Evolutionary conservation across 2,113 vertebrate genomes (phyloP).

Genomic region (Mohoua ochrocephala): DNA sequence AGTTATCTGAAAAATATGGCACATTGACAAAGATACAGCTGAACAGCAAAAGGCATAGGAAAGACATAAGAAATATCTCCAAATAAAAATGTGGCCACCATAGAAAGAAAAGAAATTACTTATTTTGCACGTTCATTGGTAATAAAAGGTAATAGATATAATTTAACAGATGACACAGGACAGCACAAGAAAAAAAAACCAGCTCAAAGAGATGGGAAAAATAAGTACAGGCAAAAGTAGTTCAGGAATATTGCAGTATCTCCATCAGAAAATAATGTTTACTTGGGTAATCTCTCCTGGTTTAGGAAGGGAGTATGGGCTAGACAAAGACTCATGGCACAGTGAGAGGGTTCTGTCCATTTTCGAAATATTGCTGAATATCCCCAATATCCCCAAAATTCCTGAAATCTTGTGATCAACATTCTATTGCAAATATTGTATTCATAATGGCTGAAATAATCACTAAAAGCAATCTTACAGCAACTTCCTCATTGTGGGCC

Average conservation of each 20-base stretch:
- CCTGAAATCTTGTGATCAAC: background rate
- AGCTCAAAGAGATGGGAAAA: background rate
- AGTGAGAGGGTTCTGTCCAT: background rate
- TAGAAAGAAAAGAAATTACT: background rate
- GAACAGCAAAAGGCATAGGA: background rate
- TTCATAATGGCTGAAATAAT: background rate
- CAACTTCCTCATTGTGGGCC: background rate
- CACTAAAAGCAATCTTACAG: background rate
- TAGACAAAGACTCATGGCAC: background rate
- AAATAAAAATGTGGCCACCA: background rate
- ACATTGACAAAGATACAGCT: background rate
- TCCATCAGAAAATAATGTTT: background rate
- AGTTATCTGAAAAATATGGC: rapidly evolving
- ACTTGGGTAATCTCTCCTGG: background rate
- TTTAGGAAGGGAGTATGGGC: background rate
- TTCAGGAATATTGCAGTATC: background rate
- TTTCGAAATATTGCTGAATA: background rate
- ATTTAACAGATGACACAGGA: background rate
- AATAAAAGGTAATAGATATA: background rate
- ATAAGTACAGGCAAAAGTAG: background rate
- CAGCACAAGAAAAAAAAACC: too few relatives aligned
- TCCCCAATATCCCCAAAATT: background rate
- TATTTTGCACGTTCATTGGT: background rate
- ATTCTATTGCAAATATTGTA: background rate
- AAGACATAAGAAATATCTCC: background rate